Conservation (phyloP, 2,113 vertebrate species). For the Sisor rabdophorus region DNA sequence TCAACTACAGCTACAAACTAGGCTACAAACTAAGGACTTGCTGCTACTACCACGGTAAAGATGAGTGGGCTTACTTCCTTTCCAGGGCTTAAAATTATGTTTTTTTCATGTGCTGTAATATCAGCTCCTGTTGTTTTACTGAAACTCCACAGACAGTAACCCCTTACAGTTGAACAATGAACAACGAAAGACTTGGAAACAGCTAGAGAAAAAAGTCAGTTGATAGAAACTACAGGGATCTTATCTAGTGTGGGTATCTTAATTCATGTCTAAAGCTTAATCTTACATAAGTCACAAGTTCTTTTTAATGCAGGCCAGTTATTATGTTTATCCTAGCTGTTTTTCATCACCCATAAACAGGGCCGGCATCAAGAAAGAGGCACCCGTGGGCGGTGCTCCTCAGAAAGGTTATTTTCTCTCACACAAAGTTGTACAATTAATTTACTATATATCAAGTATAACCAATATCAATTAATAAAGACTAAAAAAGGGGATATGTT, state of each 20-base stretch:
- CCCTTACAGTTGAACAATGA: neutral
- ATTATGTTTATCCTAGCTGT: neutral
- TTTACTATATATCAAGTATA: no score
- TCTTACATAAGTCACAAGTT: neutral
- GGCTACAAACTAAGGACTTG: neutral
- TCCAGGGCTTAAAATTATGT: neutral
- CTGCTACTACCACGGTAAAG: neutral
- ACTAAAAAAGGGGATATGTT: no score
- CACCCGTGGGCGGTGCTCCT: no score
- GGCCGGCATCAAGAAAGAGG: no score
- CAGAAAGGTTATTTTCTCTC: no score
- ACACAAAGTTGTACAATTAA: no score
- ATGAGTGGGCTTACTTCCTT: slow-evolving; percentile 1
- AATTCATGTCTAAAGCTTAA: neutral
- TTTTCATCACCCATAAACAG: neutral
- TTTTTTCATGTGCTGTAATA: neutral
- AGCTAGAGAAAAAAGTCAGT: neutral
- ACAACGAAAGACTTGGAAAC: neutral
- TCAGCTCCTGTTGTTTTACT: slow-evolving; percentile 1
- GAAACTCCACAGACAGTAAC: neutral
- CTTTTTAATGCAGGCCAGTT: neutral
- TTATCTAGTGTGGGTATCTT: neutral
- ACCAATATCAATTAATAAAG: no score
- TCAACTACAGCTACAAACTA: slow-evolving; percentile 14
- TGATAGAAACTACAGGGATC: slow-evolving; percentile 1